phyloP scores from a whole-genome alignment of 2,888 invertebrate species.

The Lycia hirtaria region DNA sequence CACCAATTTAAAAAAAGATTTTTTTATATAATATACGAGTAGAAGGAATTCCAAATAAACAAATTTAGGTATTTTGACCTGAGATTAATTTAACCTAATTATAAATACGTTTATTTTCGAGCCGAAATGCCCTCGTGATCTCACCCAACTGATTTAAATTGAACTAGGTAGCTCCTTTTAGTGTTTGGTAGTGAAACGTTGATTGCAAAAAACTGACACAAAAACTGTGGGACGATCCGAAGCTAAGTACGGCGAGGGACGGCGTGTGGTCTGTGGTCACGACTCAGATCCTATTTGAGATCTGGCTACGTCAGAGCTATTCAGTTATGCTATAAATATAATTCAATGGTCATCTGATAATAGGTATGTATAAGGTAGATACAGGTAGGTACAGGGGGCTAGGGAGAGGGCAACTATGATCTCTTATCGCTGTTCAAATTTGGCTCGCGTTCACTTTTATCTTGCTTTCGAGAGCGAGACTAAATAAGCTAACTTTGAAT shows the following conservation, averaged over 20 bases:
- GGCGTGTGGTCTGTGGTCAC: constrained; percentile 4
- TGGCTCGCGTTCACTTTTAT: no score
- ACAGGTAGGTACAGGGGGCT: no score
- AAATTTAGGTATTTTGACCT: constrained; percentile 1
- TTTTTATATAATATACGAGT: not conserved
- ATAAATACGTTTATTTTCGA: constrained; percentile 1
- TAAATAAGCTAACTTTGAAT: no score
- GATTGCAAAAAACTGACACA: constrained; percentile 17
- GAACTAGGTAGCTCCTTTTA: constrained; percentile 1
- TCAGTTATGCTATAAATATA: not conserved
- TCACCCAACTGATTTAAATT: constrained; percentile 13
- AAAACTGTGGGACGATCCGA: constrained; percentile 24
- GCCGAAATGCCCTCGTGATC: not conserved
- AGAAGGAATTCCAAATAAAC: not conserved
- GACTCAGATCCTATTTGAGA: constrained; percentile 23
- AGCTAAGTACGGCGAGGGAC: constrained; percentile 15
- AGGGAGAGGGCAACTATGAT: no score
- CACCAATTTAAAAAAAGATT: not conserved
- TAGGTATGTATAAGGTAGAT: no score
- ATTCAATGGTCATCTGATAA: no score
- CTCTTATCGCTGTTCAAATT: no score
- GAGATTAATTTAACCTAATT: constrained; percentile 1
- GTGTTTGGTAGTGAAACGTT: constrained; percentile 9
- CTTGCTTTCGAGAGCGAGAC: no score
- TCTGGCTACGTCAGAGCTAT: constrained; percentile 1